A percentile compares a stretch with the other conserved stretches of the same genome.
These are phyloP conservation scores for Clarias batrachus DNA, from an alignment of 2,113 vertebrate species.

Conservation along the genomic window DNA sequence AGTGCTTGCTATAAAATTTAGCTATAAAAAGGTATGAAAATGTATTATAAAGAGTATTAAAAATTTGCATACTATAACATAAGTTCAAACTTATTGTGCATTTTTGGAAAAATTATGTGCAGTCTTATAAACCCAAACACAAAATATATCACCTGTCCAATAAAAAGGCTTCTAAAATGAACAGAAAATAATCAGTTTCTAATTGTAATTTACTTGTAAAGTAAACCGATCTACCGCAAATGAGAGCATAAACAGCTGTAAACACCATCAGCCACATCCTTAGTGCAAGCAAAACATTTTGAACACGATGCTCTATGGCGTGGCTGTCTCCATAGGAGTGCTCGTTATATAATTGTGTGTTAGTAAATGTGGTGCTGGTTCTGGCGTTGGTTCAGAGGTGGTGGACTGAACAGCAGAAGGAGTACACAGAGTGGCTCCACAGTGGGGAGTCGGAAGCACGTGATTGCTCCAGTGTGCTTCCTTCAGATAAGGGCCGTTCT, in stretches of 20 bases:
- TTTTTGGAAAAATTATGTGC: background rate
- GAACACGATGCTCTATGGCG: background rate
- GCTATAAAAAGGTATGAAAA: background rate
- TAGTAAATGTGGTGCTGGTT: constrained; percentile 11
- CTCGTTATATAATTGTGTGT: background rate
- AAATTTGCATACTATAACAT: background rate
- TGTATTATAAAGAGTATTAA: background rate
- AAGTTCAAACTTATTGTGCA: background rate
- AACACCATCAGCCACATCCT: constrained; percentile 3
- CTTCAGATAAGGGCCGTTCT: constrained; percentile 71
- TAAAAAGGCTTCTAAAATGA: background rate
- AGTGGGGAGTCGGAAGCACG: constrained; percentile 60
- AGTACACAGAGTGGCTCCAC: constrained; percentile 57
- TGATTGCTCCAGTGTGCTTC: constrained; percentile 72
- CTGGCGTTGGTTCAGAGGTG: constrained; percentile 49
- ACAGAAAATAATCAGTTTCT: background rate
- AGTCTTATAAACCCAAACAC: background rate
- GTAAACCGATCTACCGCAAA: background rate
- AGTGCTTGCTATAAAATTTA: constrained; percentile 6
- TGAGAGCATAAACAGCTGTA: background rate
- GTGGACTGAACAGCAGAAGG: constrained; percentile 31
- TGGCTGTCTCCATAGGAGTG: background rate
- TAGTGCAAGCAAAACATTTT: background rate
- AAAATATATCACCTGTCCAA: background rate
- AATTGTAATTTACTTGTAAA: background rate